Percentiles rank a stretch among this genome's conserved stretches.
These are phyloP conservation scores for Rallus crepitans DNA, from an alignment of 2,797 vertebrate species.

Conservation along the genomic window DNA sequence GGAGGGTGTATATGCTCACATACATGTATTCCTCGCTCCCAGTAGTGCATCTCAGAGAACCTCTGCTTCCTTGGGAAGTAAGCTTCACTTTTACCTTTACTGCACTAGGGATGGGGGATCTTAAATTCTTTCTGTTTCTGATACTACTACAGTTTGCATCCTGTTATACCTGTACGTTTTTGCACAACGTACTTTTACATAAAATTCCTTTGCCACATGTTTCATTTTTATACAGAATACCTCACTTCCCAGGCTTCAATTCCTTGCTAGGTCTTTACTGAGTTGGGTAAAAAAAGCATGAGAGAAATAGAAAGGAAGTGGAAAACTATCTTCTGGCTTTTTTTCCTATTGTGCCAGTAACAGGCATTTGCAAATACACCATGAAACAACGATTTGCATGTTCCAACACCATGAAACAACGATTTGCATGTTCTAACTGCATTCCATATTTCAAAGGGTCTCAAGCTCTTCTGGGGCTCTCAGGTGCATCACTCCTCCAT, in stretches of 20 bases:
- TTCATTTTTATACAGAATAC: neutral
- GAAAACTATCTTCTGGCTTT: neutral
- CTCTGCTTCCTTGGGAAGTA: neutral
- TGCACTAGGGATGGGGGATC: fast-evolving
- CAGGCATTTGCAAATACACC: neutral
- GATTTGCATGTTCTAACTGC: neutral
- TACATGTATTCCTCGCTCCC: too few relatives aligned
- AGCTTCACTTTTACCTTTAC: neutral
- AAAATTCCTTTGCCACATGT: neutral
- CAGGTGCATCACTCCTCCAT: neutral
- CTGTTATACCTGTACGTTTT: fast-evolving
- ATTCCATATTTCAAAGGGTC: neutral
- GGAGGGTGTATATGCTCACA: too few relatives aligned
- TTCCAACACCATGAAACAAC: neutral
- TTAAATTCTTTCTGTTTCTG: neutral
- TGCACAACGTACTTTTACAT: neutral
- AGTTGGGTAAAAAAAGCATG: neutral
- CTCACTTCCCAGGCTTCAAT: neutral
- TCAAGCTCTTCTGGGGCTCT: neutral
- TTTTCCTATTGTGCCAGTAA: neutral
- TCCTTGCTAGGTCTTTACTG: neutral
- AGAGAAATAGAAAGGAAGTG: neutral
- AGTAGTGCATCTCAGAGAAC: neutral
- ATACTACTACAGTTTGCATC: neutral
- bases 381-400: neutral